A percentile compares a stretch with the other conserved stretches of the same genome.
phyloP scores from a whole-genome alignment of 2,888 invertebrate genomes.

The Kuschelorhynchus macadamiae region DNA sequence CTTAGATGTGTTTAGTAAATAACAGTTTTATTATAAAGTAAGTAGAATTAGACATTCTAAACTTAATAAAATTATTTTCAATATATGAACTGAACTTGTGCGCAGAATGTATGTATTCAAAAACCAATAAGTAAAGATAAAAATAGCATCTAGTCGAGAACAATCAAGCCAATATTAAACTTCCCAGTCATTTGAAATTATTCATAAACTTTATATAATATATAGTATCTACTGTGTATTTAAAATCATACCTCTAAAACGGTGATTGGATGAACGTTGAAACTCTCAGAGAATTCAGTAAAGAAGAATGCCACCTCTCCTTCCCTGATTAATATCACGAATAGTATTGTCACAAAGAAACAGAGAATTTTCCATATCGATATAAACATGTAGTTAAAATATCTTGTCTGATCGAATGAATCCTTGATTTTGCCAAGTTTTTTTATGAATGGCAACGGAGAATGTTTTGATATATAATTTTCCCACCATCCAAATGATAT shows the following conservation, averaged over 20 bases:
- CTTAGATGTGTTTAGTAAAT: too few species aligned
- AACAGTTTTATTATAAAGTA: too few species aligned
- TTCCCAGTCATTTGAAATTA: too few species aligned
- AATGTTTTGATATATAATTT: constrained; percentile 91
- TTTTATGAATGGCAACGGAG: constrained; percentile 84
- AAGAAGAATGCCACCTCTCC: constrained; percentile 85
- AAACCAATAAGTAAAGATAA: too few species aligned
- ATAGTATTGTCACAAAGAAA: constrained; percentile 82
- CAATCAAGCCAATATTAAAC: too few species aligned
- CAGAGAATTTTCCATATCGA: constrained; percentile 92
- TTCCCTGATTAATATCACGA: constrained; percentile 82
- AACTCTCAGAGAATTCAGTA: constrained; percentile 80
- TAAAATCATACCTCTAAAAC: constrained; percentile 76
- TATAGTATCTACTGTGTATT: too few species aligned
- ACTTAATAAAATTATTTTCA: too few species aligned
- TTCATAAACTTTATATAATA: too few species aligned
- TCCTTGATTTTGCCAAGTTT: constrained; percentile 84
- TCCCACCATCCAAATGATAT: constrained; percentile 91
- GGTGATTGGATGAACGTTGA: constrained; percentile 83
- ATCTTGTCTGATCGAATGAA: constrained; percentile 83
- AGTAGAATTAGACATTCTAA: too few species aligned
- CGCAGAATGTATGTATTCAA: too few species aligned
- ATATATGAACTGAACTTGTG: too few species aligned
- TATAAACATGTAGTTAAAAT: constrained; percentile 91
- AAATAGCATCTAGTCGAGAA: too few species aligned